phyloP scores from a whole-genome alignment of 2,888 invertebrate species.

The Euzophera pinguis region DNA sequence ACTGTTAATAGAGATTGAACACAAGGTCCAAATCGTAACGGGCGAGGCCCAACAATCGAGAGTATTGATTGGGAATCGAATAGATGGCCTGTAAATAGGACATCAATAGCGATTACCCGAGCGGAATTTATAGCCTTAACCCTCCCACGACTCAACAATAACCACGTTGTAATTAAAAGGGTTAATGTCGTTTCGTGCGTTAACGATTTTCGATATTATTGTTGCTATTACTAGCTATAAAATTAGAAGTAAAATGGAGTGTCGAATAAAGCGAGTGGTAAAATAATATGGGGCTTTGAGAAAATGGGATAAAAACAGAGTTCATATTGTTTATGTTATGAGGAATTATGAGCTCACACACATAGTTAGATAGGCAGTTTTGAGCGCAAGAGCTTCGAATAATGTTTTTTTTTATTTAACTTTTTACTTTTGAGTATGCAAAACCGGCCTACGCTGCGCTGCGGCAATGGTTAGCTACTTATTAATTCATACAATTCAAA shows the following conservation, averaged over 20 bases:
- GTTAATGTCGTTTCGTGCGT: slow-evolving; percentile 3
- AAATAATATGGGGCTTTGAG: too few species aligned
- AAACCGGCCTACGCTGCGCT: too few species aligned
- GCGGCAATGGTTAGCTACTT: too few species aligned
- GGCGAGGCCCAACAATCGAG: slow-evolving; percentile 5
- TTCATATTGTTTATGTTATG: too few species aligned
- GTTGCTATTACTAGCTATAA: not conserved
- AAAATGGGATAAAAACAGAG: too few species aligned
- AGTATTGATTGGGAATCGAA: slow-evolving; percentile 11
- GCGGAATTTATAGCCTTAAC: slow-evolving; percentile 34
- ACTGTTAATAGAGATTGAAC: not conserved
- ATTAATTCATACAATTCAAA: too few species aligned
- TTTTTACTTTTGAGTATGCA: too few species aligned
- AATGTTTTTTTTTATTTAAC: too few species aligned
- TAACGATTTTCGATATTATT: not conserved
- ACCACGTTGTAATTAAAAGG: slow-evolving; percentile 17
- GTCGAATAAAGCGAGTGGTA: too few species aligned
- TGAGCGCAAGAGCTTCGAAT: too few species aligned
- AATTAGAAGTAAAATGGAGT: not conserved
- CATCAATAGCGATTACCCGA: slow-evolving; percentile 24
- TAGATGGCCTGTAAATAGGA: slow-evolving; percentile 11
- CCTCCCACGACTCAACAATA: slow-evolving; percentile 25
- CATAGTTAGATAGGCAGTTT: too few species aligned
- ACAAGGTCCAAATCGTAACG: not conserved
- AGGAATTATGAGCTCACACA: too few species aligned